Base-by-base conservation (phyloP, 2,888 invertebrate species). In the Entomobrya multifasciata region DNA sequence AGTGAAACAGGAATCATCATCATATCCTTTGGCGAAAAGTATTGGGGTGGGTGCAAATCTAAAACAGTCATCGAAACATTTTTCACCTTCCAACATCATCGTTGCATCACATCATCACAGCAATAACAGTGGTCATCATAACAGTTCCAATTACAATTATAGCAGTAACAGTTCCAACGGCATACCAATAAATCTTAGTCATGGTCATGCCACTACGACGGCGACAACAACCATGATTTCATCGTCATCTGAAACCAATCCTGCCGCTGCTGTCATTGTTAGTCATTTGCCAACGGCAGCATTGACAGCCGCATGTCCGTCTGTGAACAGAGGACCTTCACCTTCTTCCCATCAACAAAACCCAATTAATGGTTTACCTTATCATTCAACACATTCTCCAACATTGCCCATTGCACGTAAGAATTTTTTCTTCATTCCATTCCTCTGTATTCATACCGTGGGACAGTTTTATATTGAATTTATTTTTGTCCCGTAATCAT, bases 331-430 rank as follows among this genome's bases (percentile, higher is more conserved):
- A 57, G 84, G 84, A 84, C 77, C 77, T 47, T 84, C 85, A 72
- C 85, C 70, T 20, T 60, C 72, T 20, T 72, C 47, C 36, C 84
- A 77, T 57, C 85, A 78, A 47, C 70, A 55, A 60, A 78, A 70
- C 72, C 72, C 85, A 79, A 70, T 72, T 44, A 85, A 62, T 72
- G 79, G 70, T n/a, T 44, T 67, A 30, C 85, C 85, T 72, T 79
- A 85, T 70, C 84, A 85, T 85, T 70, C 85, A 13, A 79, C 85
- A 30, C 85, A 85, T 79, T 85, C 85, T 17, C 85, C 85, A 57
- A 85, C 78, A 60, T 60, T 85, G 47, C 85, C 85, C 70, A 52
- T 85, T 72, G 60, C 78, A 41, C 52, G 85, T 85, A 85, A 85
- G 85, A 72, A 60, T 49, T 41, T 25, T 47, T 60, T n/a, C n/a